Evolutionary conservation across 2,797 vertebrate species (phyloP).

Genomic region (Apodemus agrarius): DNA sequence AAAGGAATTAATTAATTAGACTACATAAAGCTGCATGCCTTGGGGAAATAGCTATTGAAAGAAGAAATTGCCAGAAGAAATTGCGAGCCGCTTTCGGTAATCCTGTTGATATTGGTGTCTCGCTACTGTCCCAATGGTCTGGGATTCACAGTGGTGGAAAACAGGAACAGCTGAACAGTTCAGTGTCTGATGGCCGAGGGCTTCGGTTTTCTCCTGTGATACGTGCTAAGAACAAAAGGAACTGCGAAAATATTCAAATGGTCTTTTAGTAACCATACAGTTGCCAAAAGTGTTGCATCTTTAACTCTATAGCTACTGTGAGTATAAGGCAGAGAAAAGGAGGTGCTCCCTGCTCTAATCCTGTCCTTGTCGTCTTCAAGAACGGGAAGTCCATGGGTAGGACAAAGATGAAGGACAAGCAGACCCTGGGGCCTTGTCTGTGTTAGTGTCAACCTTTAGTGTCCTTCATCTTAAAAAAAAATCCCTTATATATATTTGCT

Average conservation of each 20-base stretch:
- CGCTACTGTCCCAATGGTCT: not conserved
- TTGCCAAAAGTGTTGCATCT: not conserved
- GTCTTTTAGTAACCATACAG: not conserved
- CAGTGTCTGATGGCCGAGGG: not conserved
- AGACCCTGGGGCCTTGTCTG: not conserved
- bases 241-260: not conserved
- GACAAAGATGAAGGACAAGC: slow-evolving; percentile 15
- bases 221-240: slow-evolving; percentile 21
- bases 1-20: slow-evolving; percentile 54
- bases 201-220: not conserved
- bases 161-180: not conserved
- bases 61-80: slow-evolving; percentile 1
- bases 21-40: slow-evolving; percentile 30
- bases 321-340: not conserved
- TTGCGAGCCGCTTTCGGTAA: not conserved
- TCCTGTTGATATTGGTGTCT: not conserved
- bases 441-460: not conserved
- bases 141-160: not conserved
- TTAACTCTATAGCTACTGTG: not conserved
- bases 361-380: not conserved
- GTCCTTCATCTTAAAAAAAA: not conserved
- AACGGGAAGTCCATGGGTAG: slow-evolving; percentile 8
- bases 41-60: slow-evolving; percentile 8
- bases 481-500: not conserved
- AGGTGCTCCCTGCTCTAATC: not conserved